Evolutionary conservation across 2,888 invertebrate genomes (phyloP), one percentile per base, ranked within the genome.

Genomic region (Dyspetes luteomarginatus): DNA sequence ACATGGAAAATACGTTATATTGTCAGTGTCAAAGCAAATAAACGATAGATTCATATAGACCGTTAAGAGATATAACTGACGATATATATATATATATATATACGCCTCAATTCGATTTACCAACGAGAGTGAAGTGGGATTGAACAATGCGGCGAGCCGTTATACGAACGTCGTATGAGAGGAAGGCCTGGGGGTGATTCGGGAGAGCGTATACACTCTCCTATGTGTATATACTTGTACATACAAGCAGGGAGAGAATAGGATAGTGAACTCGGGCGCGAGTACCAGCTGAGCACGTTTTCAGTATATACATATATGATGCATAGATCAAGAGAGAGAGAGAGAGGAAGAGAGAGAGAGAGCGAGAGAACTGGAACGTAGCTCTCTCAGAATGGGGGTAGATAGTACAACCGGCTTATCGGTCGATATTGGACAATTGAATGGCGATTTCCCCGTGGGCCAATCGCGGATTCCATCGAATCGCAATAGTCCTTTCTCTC

Each of bases 391-490:
- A 64, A 74, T 28, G 15, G 12, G 26, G 26, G 45, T 22, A 68
- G 74, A 74, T 68, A 68, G 36, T 55, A 65, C 74, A 24, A 22
- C 45, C 41, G 69, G 75, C 69, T 81, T 68, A 81, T 65, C 71
- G 67, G 19, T 86, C 87, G 85, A 86, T 89, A 87, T 85, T 84
- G 88, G 83, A 88, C 88, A 88, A 91, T 90, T 88, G 89, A 90
- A 90, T 90, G 85, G 82, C 89, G 88, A 90, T 90, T 89, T 89
- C 88, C 88, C 89, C 82, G 81, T 81, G 86, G 89, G 82, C 85
- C 89, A 87, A 89, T 89, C 86, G 88, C 45, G 85, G 85, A 87
- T 88, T 88, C 85, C 83, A 87, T 87, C 88, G 85, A 87, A 88
- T 88, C 84, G 87, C 86, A 88, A 89, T 89, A 87, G 87, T 85